A percentile compares a stretch with the other conserved stretches of the same genome.
Evolutionary conservation across 1,140 invertebrate species (phyloP).

Genomic region (Nasonia giraulti): DNA sequence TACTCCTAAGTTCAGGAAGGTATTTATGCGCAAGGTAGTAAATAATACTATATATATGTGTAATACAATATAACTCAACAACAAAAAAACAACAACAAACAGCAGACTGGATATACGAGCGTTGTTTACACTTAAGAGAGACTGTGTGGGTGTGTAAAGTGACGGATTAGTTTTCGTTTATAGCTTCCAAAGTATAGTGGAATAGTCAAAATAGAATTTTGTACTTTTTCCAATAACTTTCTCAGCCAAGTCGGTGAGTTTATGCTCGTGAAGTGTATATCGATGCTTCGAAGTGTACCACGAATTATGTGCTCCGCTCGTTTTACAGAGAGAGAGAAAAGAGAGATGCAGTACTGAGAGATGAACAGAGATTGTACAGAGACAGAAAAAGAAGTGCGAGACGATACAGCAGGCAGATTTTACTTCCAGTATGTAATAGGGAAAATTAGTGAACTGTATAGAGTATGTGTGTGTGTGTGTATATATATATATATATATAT

Average conservation of each 20-base stretch:
- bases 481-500: no score
- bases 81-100: constrained; percentile 30
- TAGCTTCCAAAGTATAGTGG: background rate
- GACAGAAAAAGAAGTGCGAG: constrained; percentile 48
- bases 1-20: background rate
- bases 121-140: background rate
- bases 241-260: background rate
- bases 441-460: background rate
- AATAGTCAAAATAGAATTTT: background rate
- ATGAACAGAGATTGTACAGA: background rate
- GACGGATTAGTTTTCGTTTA: background rate
- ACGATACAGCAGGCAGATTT: constrained; percentile 20
- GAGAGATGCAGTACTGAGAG: constrained; percentile 30
- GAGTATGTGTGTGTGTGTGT: no score
- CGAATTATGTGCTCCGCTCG: no score
- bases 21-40: background rate
- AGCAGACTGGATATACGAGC: constrained; percentile 13
- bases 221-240: background rate
- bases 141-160: background rate
- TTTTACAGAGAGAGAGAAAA: constrained; percentile 27
- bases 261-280: background rate
- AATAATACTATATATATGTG: background rate
- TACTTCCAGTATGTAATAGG: background rate
- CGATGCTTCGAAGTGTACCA: no score
- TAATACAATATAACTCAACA: background rate